Base-by-base conservation (phyloP, 1,140 invertebrate genomes). In the Drusus annulatus region DNA sequence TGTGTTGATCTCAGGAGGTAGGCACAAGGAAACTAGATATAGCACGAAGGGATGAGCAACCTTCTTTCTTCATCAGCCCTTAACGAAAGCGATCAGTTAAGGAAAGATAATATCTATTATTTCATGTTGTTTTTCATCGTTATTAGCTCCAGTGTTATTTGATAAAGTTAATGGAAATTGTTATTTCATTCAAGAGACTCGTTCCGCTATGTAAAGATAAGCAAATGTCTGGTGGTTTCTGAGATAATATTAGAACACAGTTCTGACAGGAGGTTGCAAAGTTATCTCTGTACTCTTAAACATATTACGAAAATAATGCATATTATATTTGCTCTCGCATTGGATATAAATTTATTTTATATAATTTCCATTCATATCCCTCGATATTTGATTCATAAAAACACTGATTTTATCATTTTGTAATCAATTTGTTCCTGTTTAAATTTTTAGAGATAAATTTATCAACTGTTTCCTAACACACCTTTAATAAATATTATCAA, bases 1-100 rank as follows among this genome's bases (percentile, higher is more conserved):
- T 79, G 77, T 79, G 77, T 79, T 79, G 73, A 79, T 79, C 77
- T 79, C 31, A 75, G 58, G n/a, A 54, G 16, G 13, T 23, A 75
- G 71, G 71, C 52, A 54, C 51, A 16, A 75, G 71, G 71, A 6
- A 75, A 58, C 16, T 25, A 15, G 62, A n/a, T 16, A 25, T 13
- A 45, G 13, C 36, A 2, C 5, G 36, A 10, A 45, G 10, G 36
- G 13, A 45, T 13, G 36, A 45, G 36, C 10, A 45, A 13, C 36
- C 36, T 45, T 45, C 36, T 45, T 45, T 45, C 36, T 45, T 45
- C 36, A 13, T 45, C 36, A 13, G 0, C 10, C 36, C 36, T 45
- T 45, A 45, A 45, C 8, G 10, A 45, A 23, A 52, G 17, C 17
- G 36, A 52, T 71, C 68, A 16, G 23, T 50, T 7, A 15, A 50